A percentile compares a stretch with the other conserved stretches of the same genome.
Conservation (phyloP, 1,140 invertebrate species). For the Tetramorium alpestre region DNA sequence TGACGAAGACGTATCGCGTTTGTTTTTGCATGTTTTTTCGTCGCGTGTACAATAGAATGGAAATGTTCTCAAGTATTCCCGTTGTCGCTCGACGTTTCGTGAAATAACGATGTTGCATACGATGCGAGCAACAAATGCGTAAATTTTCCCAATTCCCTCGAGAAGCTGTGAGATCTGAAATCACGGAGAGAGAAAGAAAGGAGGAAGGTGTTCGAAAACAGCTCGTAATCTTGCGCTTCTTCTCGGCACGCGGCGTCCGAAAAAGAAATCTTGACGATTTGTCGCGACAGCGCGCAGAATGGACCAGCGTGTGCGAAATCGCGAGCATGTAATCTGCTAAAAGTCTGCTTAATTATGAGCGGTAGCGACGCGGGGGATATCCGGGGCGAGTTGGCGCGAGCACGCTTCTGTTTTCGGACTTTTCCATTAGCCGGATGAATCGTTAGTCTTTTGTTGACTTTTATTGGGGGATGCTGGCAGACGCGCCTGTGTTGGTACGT, state of each 20-base stretch:
- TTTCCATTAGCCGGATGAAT: constrained; percentile 86
- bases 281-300: constrained; percentile 55
- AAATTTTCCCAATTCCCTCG: background rate
- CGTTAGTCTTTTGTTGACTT: constrained; percentile 87
- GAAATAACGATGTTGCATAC: constrained; percentile 37
- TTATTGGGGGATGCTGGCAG: constrained; percentile 83
- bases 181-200: background rate
- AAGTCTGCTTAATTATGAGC: constrained; percentile 85
- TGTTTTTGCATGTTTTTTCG: constrained; percentile 26
- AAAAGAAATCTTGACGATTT: constrained; percentile 58
- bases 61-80: constrained; percentile 8
- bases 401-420: constrained; percentile 85
- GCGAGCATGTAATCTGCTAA: constrained; percentile 84
- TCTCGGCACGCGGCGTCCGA: background rate
- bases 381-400: constrained; percentile 71
- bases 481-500: constrained; percentile 63
- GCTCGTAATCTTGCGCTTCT: constrained; percentile 39
- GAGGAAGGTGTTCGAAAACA: constrained; percentile 17
- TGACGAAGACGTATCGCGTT: constrained; percentile 44
- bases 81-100: constrained; percentile 13
- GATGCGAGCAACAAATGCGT: constrained; percentile 11
- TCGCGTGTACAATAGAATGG: background rate
- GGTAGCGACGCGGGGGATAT: constrained; percentile 68
- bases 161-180: background rate
- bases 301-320: constrained; percentile 61